Evolutionary conservation across 2,888 invertebrate genomes (phyloP), one percentile per base, ranked within the genome.

Genomic region (Hedya salicella): DNA sequence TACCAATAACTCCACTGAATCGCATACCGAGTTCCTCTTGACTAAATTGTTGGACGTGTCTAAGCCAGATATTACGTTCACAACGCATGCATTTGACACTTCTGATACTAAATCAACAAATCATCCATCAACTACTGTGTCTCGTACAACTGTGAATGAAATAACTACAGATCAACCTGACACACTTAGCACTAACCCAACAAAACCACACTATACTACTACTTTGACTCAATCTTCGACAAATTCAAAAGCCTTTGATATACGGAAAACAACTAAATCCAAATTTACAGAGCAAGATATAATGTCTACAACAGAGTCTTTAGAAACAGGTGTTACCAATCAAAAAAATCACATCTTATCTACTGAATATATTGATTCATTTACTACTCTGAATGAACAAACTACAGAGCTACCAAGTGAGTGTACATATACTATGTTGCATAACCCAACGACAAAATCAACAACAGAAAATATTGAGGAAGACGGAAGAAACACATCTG

Each of bases 221-320:
- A 44, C 30, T 30, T 16, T 17, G 3, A 57, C 44, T 32, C 32
- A 57, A 32, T 19, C 39, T 13, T 19, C 36, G 3, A 53, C 19
- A 19, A 53, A 53, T 53, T 36, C 36, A 36, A 17, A 52, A 52
- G n/a, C n/a, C 17, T n/a, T 57, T 46, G 44, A 57, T 46, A 19
- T 44, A 44, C 30, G 11, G 16, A 25, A 16, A 32, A 57, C 30
- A 4, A 57, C 44, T 32, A 36, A 16, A 52, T 19, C 32, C 13
- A 17, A 8, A 17, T 32, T 17, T 30, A 8, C 30, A 11, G 44
- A 44, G 30, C 13, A 56, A 54, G 14, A 40, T 54, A 25, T 25
- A 19, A 40, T n/a, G 21, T 25, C 44, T n/a, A 44, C 16, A 17
- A 56, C 44, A 8, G 42, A 56, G 25, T 44, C n/a, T 42, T 11